phyloP scores from a whole-genome alignment of 2,113 vertebrate genomes.

The Microcebus ravelobensis region DNA sequence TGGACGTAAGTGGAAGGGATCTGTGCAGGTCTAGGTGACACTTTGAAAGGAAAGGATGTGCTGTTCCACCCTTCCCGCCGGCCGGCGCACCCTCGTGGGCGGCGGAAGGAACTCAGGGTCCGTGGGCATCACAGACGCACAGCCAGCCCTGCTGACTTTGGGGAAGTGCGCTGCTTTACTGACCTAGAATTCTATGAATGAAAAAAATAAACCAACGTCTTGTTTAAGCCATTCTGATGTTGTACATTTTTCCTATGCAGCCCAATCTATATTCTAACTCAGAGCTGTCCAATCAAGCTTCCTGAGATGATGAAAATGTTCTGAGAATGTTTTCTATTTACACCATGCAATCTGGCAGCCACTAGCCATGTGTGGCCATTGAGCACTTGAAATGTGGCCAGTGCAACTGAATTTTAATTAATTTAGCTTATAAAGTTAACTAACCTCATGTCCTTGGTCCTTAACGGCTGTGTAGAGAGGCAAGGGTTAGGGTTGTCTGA shows the following conservation, averaged over 20 bases:
- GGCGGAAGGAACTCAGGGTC: not conserved
- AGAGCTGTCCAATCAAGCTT: not conserved
- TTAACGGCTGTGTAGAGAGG: not conserved
- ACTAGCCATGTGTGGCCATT: not conserved
- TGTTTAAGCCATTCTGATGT: not conserved
- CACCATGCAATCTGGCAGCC: not conserved
- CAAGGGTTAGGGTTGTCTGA: not conserved
- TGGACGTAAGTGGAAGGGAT: not conserved
- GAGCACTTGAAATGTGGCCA: not conserved
- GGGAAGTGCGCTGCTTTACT: not conserved
- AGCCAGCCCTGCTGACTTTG: not conserved
- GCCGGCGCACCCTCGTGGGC: rapidly evolving
- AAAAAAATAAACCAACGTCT: not conserved
- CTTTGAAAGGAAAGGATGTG: not conserved
- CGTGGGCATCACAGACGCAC: not conserved
- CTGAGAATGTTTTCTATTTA: not conserved
- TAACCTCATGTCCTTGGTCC: not conserved
- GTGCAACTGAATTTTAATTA: not conserved
- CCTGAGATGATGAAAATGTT: not conserved
- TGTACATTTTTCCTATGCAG: not conserved
- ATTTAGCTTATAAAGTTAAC: not conserved
- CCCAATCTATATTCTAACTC: not conserved
- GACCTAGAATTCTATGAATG: not conserved
- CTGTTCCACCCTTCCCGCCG: rapidly evolving
- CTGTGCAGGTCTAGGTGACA: not conserved